Evolutionary conservation across 2,797 vertebrate species (phyloP), one percentile per base, ranked within the genome.

Genomic region (Sphaeramia orbicularis): DNA sequence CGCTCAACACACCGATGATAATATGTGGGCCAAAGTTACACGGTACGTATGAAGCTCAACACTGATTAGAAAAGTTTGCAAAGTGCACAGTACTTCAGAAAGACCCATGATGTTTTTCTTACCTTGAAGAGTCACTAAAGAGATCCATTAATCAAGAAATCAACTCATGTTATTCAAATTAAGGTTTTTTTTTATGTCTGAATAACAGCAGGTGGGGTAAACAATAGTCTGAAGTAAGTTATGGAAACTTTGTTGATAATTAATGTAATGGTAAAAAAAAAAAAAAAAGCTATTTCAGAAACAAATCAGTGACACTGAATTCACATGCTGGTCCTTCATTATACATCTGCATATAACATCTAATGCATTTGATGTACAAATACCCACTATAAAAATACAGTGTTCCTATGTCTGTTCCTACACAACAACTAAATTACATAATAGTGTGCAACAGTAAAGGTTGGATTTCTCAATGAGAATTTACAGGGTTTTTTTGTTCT

Each of bases 11-110:
- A 42, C 30, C 0, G 27, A 47, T 6, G 4, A 43, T 62, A 49
- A 64, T 32, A 70, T 27, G 48, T 45, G 56, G 61, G 55, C 40
- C 48, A 57, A 58, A 75, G 66, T 64, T 30, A 62, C 32, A 49
- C 14, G 51, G 67, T 62, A 37, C 52, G 57, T 49, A 43, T 40
- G 7, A 6, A 50, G 52, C 50, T 71, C 7, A 14, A 27, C 6
- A 5, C 50, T 74, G 78, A 86, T 76, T 75, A 64, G 52, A 65
- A 86, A 76, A 81, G 71, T 83, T 83, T 76, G 35, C 18, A 27
- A 72, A 61, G 47, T 42, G 44, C 27, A 27, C 13, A 54, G 49
- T 11, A 45, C 55, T 81, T 71, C 41, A 79, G 47, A 42, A 3
- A 9, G 24, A 49, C 19, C 18, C 9, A 61, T 32, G 4, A 43